Percentiles rank a stretch among this genome's conserved stretches.
These are phyloP conservation scores for Drosophila maculinotata DNA, from an alignment of 2,888 invertebrate genomes.

Conservation along the genomic window DNA sequence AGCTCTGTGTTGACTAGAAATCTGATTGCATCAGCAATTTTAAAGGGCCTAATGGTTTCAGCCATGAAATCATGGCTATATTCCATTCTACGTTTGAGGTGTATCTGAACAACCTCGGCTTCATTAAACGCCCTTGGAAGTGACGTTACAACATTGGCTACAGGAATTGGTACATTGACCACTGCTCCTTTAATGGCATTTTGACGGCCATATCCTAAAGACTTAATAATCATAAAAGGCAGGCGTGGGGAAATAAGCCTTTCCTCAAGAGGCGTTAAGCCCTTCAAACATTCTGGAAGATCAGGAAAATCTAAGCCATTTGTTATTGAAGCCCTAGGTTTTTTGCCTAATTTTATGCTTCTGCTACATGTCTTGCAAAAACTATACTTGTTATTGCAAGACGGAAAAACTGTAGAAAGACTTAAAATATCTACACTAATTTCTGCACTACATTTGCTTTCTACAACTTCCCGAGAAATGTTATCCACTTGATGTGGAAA, in stretches of 20 bases:
- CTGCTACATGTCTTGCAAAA: not conserved
- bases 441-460: no score
- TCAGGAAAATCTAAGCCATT: not conserved
- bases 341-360: not conserved
- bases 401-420: not conserved
- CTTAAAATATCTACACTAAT: not conserved
- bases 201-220: not conserved
- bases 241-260: conserved; percentile 1
- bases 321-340: not conserved
- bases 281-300: not conserved
- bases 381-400: not conserved
- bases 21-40: conserved; percentile 2
- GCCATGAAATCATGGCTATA: conserved; percentile 23
- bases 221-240: not conserved
- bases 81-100: conserved; percentile 23
- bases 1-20: conserved; percentile 2
- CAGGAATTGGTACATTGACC: not conserved
- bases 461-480: no score
- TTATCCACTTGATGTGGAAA: no score
- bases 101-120: conserved; percentile 13
- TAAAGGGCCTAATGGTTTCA: conserved; percentile 9
- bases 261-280: not conserved
- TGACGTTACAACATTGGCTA: not conserved
- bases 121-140: conserved; percentile 9
- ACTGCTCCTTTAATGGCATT: not conserved